These are phyloP conservation scores for Drosophila parthenogenetica DNA, from an alignment of 2,888 invertebrate genomes.

Conservation along the genomic window DNA sequence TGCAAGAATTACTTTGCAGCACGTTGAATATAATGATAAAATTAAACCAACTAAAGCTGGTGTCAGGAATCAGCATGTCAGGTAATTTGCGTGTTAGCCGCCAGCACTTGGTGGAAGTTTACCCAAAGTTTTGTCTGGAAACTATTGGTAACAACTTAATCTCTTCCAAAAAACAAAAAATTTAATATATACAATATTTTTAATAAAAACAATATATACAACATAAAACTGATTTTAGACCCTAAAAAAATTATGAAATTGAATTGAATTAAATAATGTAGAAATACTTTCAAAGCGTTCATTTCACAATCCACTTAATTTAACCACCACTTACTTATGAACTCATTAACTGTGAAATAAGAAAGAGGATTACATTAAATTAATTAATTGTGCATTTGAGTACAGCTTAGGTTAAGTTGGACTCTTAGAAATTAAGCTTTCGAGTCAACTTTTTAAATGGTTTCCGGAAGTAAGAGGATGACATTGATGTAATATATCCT, in stretches of 20 bases:
- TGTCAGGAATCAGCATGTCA: constrained; percentile 50
- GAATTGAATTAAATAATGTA: constrained; percentile 45
- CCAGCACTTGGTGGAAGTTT: constrained; percentile 23
- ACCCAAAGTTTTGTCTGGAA: constrained; percentile 32
- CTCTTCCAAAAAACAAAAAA: background rate
- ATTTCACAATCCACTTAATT: background rate
- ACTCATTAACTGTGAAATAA: background rate
- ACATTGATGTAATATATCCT: background rate
- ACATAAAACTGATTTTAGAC: background rate
- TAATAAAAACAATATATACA: background rate
- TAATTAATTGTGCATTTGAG: background rate
- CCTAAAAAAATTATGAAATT: constrained; percentile 16
- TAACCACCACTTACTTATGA: background rate
- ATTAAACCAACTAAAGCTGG: constrained; percentile 57
- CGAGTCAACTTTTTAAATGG: background rate
- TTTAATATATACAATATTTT: too few relatives aligned
- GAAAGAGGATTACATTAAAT: background rate
- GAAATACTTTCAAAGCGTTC: constrained; percentile 28
- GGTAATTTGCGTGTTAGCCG: constrained; percentile 62
- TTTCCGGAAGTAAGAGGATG: background rate
- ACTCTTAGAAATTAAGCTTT: background rate
- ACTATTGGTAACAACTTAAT: constrained; percentile 1
- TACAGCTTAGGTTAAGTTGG: background rate
- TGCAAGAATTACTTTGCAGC: constrained; percentile 44
- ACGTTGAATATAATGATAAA: constrained; percentile 62